These are phyloP conservation scores for Erethizon dorsatum DNA, from an alignment of 2,797 vertebrate genomes.

Conservation along the genomic window DNA sequence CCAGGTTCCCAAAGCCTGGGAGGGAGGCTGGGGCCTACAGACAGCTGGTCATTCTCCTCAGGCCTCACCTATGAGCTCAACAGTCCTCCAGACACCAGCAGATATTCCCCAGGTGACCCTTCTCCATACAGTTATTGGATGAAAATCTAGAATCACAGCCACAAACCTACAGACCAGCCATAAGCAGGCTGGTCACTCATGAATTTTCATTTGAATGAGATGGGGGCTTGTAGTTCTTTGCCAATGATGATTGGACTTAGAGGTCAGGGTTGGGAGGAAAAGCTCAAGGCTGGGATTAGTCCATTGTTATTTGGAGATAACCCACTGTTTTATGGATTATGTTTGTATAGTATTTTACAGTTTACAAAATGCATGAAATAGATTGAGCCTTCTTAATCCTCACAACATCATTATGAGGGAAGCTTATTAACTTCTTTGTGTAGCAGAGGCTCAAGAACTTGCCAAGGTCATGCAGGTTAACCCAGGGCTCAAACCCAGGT, in stretches of 20 bases:
- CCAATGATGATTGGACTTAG: not conserved
- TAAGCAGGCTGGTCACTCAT: not conserved
- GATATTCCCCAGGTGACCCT: not conserved
- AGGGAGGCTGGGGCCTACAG: not conserved
- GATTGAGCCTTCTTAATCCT: constrained; percentile 44
- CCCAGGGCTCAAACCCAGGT: not conserved
- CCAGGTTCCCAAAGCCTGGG: not conserved
- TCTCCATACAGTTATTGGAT: not conserved
- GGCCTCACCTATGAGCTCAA: not conserved
- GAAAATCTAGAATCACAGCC: not conserved
- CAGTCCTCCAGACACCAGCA: not conserved
- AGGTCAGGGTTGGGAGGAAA: not conserved
- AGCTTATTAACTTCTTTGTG: constrained; percentile 19
- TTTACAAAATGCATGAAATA: constrained; percentile 57
- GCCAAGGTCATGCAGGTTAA: not conserved
- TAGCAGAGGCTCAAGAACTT: not conserved
- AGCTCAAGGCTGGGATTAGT: constrained; percentile 14
- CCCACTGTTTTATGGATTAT: not conserved
- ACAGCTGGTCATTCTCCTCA: not conserved
- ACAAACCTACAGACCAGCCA: not conserved
- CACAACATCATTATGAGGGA: not conserved
- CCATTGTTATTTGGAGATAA: not conserved
- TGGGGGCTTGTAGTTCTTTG: not conserved
- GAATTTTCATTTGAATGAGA: not conserved
- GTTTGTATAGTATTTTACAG: constrained; percentile 24